Base-by-base conservation (phyloP, 1,140 invertebrate genomes). In the Zophobas atratus region DNA sequence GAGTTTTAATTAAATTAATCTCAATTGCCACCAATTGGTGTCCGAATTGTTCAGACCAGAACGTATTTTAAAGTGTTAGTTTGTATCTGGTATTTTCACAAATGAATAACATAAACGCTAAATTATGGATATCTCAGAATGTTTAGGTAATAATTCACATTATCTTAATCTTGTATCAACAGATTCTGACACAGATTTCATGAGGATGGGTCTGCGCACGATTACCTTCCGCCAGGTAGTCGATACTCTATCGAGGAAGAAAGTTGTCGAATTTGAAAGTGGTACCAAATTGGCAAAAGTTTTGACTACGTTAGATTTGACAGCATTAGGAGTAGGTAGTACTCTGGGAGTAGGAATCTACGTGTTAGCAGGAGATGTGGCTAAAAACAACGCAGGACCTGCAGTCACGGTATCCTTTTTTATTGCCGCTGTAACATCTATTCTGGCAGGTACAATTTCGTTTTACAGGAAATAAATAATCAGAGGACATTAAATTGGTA, bases 261-360 rank as follows among this genome's bases (percentile, higher is more conserved):
- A 86, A 77, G 48, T 74, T 5, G 74, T 84, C 1, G 71, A 77
- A 88, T 75, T 90, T 35, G 87, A 89, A 0, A 85, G 89, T 36
- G 83, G 87, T 83, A 89, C 91, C 1, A 87, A 90, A 70, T 85
- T 95, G 1, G 89, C 91, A 0, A 88, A 92, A 84, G 93, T 94
- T 39, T 88, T 97, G 1, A 91, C 90, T 0, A 92, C 93, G 0
- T 85, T 94, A 35, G 95, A 96, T 86, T 88, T 96, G 2, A 95
- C 84, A 4, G 84, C 84, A 6, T 77, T 86, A 4, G 86, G 87
- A 20, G 83, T 93, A 71, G 92, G 92, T 0, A 91, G 90, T 79
- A 93, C 92, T 1, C 84, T 94, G 1, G 93, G 93, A 0, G 89
- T 93, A 4, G 93, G 92, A 41, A 90, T 93, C 3, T 94, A 93